phyloP scores from a whole-genome alignment of 2,888 invertebrate species.

The Creontiades dilutus region DNA sequence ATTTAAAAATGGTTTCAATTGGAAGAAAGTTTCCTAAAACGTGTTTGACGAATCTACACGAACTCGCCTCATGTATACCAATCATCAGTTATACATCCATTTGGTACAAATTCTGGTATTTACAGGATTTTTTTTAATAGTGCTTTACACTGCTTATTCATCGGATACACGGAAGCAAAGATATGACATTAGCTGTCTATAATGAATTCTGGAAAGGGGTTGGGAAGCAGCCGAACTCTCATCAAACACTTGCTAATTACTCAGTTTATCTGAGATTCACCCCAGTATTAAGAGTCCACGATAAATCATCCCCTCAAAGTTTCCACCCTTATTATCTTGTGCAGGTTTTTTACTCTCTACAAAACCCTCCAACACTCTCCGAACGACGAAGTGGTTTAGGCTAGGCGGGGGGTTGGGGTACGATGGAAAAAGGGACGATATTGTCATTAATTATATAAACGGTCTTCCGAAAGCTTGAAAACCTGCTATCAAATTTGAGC shows the following conservation, averaged over 20 bases:
- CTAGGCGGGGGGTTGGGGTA: background rate
- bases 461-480: conserved; percentile 32
- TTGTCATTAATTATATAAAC: conserved; percentile 40
- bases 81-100: too few species aligned
- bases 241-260: conserved; percentile 66
- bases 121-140: too few species aligned
- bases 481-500: conserved; percentile 25
- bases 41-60: too few species aligned
- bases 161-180: background rate
- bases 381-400: background rate
- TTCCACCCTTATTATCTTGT: conserved; percentile 59
- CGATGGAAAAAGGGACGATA: background rate
- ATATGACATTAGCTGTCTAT: background rate
- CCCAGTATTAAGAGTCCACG: conserved; percentile 63
- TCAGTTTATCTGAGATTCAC: conserved; percentile 68
- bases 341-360: conserved; percentile 52
- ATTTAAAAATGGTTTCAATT: too few species aligned
- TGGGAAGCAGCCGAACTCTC: conserved; percentile 15
- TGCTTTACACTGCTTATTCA: background rate
- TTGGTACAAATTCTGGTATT: too few species aligned
- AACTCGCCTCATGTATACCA: too few species aligned
- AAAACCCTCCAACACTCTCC: background rate
- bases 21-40: too few species aligned
- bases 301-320: conserved; percentile 64
- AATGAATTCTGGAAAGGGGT: background rate